These are phyloP conservation scores for Yponomeuta plumbellus DNA, from an alignment of 2,888 invertebrate species.

Conservation along the genomic window DNA sequence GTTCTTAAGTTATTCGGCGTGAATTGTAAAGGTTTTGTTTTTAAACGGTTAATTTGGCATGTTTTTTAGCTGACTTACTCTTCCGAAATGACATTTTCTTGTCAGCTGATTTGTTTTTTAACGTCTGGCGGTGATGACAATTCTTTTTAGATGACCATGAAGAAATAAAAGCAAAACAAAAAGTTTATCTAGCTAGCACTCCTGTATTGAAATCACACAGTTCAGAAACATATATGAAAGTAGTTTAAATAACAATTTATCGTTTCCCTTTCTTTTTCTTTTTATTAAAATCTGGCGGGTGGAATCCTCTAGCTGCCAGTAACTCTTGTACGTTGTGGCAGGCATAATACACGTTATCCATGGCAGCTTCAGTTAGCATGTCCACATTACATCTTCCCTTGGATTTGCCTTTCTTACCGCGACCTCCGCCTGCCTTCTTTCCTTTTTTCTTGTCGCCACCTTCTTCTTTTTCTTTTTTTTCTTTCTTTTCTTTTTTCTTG, in stretches of 20 bases:
- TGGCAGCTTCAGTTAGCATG: slow-evolving; percentile 91
- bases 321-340: slow-evolving; percentile 96
- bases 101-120: not conserved
- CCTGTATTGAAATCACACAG: no score
- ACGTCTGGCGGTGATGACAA: not conserved
- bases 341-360: slow-evolving; percentile 95
- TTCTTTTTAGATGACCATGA: not conserved
- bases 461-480: slow-evolving; percentile 70
- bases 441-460: slow-evolving; percentile 65
- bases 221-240: no score
- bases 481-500: slow-evolving; percentile 60
- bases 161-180: no score
- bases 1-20: not conserved
- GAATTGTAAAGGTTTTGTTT: not conserved
- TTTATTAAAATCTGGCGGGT: slow-evolving; percentile 91
- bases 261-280: slow-evolving; percentile 89
- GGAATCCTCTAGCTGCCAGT: slow-evolving; percentile 89
- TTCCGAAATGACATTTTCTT: not conserved
- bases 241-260: slow-evolving; percentile 25
- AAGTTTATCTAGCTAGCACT: no score
- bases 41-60: not conserved
- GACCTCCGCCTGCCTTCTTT: slow-evolving; percentile 64
- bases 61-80: not conserved
- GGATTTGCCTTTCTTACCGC: slow-evolving; percentile 74
- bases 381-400: slow-evolving; percentile 85